A percentile compares a stretch with the other conserved stretches of the same genome.
phyloP scores from a whole-genome alignment of 2,888 invertebrate genomes.

The Tinea pellionella region DNA sequence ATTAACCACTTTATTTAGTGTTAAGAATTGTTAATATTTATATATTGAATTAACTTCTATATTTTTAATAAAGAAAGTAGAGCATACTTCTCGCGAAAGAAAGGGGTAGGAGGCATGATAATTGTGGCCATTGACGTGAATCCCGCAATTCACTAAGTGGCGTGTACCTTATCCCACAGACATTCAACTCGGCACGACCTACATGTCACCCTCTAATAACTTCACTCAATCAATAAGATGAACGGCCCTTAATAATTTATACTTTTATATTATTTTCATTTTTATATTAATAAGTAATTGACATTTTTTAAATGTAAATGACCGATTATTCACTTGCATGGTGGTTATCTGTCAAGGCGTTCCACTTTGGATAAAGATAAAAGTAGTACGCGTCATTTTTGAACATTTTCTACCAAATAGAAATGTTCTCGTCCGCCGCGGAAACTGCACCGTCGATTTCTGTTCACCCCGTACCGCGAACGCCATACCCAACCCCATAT shows the following conservation, averaged over 20 bases:
- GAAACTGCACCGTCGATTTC: slow-evolving; percentile 75
- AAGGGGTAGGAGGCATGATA: slow-evolving; percentile 30
- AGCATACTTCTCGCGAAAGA: neutral
- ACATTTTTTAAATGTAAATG: slow-evolving; percentile 18
- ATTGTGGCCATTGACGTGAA: slow-evolving; percentile 41
- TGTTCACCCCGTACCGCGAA: slow-evolving; percentile 28
- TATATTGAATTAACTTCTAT: too few relatives aligned
- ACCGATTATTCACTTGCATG: slow-evolving; percentile 23
- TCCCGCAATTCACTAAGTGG: slow-evolving; percentile 54
- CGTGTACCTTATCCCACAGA: slow-evolving; percentile 53
- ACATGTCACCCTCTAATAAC: slow-evolving; percentile 25
- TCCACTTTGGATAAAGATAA: slow-evolving; percentile 27
- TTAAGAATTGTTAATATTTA: too few relatives aligned
- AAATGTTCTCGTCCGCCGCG: slow-evolving; percentile 30
- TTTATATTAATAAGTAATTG: slow-evolving; percentile 8
- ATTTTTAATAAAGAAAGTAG: neutral
- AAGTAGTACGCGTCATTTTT: slow-evolving; percentile 15
- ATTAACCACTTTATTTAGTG: too few relatives aligned
- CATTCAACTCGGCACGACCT: slow-evolving; percentile 45
- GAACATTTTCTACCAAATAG: slow-evolving; percentile 18
- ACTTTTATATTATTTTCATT: slow-evolving; percentile 16
- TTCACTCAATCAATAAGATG: slow-evolving; percentile 32
- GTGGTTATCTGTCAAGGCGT: slow-evolving; percentile 25
- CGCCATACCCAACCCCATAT: slow-evolving; percentile 37
- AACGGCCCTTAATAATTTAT: slow-evolving; percentile 45